Evolutionary conservation across 2,113 vertebrate genomes (phyloP).

Genomic region (Anolis carolinensis): DNA sequence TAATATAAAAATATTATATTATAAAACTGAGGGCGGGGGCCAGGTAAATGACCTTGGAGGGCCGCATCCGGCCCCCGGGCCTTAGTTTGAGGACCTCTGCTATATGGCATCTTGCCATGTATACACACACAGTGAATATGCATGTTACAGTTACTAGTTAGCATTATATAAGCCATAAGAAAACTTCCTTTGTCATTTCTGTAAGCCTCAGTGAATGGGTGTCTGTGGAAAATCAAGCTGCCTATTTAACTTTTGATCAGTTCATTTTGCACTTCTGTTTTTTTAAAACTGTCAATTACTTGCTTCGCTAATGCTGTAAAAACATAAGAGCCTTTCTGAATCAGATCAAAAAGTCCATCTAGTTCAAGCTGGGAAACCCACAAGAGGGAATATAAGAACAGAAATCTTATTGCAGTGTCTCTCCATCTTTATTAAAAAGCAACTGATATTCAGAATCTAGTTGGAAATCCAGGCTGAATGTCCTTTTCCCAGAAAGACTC

Average conservation of each 20-base stretch:
- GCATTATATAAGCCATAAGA: background rate
- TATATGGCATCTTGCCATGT: no score
- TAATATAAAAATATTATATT: no score
- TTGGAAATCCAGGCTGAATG: no score
- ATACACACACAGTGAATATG: background rate
- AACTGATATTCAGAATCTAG: no score
- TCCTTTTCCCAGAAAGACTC: no score
- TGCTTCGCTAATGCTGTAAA: slow-evolving; percentile 14
- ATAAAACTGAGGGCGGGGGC: no score
- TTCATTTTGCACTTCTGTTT: background rate
- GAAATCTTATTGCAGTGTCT: background rate
- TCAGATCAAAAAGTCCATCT: slow-evolving; percentile 5
- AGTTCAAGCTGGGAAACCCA: background rate
- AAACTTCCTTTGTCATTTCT: background rate
- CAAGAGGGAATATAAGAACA: background rate
- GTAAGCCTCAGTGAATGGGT: background rate
- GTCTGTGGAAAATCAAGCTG: slow-evolving; percentile 15
- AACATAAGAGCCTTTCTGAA: background rate
- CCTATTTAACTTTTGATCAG: slow-evolving; percentile 23
- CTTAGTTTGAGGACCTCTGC: no score
- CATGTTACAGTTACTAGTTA: background rate
- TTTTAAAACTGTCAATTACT: background rate
- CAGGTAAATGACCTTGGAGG: no score
- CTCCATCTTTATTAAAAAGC: no score
- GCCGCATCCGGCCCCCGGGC: no score